Conservation (phyloP, 2,888 invertebrate species). For the Acronicta aceris region DNA sequence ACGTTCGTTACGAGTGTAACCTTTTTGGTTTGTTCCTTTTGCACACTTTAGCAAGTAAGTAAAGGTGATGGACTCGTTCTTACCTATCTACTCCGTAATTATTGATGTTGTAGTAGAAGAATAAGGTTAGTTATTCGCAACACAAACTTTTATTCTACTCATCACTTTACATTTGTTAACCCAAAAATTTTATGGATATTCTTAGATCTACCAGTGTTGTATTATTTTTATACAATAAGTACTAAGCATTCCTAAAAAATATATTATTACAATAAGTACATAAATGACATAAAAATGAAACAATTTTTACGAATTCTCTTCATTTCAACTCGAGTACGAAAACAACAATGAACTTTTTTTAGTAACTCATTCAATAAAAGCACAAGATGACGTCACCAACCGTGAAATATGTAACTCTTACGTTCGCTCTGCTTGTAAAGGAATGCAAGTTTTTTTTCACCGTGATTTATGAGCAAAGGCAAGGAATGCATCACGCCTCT, state of each 20-base stretch:
- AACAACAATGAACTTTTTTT: slow-evolving; percentile 33
- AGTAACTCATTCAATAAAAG: slow-evolving; percentile 40
- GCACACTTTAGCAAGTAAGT: slow-evolving; percentile 10
- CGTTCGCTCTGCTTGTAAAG: slow-evolving; percentile 46
- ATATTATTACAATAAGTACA: no score
- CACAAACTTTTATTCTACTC: no score
- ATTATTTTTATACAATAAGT: no score
- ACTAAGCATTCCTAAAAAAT: no score
- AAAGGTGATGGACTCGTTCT: slow-evolving; percentile 1
- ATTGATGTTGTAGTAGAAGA: neutral
- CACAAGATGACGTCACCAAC: slow-evolving; percentile 35
- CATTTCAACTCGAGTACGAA: slow-evolving; percentile 30
- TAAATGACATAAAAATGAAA: neutral
- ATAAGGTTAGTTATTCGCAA: no score
- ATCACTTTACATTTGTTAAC: no score
- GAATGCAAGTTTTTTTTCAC: slow-evolving; percentile 58
- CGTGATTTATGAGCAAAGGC: slow-evolving; percentile 47
- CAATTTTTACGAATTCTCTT: slow-evolving; percentile 16
- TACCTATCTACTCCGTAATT: slow-evolving; percentile 19
- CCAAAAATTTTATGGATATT: no score
- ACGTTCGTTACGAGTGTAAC: slow-evolving; percentile 31
- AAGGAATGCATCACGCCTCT: slow-evolving; percentile 52
- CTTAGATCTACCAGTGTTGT: no score
- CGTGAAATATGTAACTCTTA: slow-evolving; percentile 53
- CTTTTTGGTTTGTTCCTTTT: slow-evolving; percentile 39